A percentile compares a stretch with the other conserved stretches of the same genome.
These are phyloP conservation scores for Choloepus hoffmanni DNA, from an alignment of 2,113 vertebrate genomes.

Conservation along the genomic window DNA sequence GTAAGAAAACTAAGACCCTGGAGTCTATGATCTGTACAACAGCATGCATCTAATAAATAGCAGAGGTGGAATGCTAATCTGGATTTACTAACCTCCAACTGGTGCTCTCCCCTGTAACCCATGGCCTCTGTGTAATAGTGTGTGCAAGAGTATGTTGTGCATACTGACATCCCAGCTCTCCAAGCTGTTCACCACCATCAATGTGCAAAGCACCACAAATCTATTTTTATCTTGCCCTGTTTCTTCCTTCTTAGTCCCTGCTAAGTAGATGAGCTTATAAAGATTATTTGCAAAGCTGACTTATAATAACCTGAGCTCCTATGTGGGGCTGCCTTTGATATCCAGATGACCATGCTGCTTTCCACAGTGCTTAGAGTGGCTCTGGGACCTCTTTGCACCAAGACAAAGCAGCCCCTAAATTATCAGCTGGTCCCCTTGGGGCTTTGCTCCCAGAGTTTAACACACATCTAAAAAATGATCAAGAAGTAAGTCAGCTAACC, in stretches of 20 bases:
- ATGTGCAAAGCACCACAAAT: neutral
- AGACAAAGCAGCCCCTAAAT: neutral
- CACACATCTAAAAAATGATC: neutral
- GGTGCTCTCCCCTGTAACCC: fast-evolving
- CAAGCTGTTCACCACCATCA: neutral
- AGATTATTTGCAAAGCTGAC: neutral
- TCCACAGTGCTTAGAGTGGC: neutral
- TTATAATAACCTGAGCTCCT: neutral
- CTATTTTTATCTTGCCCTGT: neutral
- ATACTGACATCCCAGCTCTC: neutral
- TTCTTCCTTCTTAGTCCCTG: neutral
- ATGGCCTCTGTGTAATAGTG: neutral
- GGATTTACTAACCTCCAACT: neutral
- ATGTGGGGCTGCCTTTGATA: neutral
- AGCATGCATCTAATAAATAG: fast-evolving
- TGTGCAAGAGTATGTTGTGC: neutral
- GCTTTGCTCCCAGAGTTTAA: neutral
- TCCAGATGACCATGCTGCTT: neutral
- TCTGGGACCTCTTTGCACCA: neutral
- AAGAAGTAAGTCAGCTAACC: neutral
- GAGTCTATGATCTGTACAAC: too few relatives aligned
- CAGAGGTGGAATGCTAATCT: fast-evolving
- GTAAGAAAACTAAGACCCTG: neutral
- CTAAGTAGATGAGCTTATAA: neutral
- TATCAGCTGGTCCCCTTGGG: neutral